phyloP scores from a whole-genome alignment of 2,113 vertebrate species.

The Heloderma charlesbogerti region DNA sequence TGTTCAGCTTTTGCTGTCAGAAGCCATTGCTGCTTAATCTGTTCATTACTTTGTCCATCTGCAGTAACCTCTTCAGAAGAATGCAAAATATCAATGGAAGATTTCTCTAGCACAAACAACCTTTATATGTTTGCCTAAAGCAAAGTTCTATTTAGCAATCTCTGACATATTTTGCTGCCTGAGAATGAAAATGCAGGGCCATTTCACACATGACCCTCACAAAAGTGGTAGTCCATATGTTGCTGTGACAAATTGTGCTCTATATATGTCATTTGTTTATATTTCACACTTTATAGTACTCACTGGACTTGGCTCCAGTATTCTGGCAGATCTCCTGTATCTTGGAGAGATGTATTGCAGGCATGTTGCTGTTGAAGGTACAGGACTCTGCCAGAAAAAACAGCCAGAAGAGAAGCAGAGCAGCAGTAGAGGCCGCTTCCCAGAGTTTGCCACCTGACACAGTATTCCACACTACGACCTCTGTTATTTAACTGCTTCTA shows the following conservation, averaged over 20 bases:
- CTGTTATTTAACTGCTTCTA: background rate
- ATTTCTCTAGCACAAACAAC: background rate
- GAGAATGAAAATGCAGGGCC: background rate
- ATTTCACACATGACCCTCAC: background rate
- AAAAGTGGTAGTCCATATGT: background rate
- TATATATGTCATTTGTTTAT: background rate
- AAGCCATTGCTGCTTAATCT: conserved; percentile 18
- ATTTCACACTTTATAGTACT: background rate
- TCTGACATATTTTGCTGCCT: background rate
- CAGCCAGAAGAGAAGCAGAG: background rate
- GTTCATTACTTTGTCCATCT: background rate
- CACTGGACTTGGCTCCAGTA: background rate
- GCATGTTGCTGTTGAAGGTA: background rate
- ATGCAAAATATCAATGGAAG: conserved; percentile 18
- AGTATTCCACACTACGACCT: background rate
- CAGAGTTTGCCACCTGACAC: background rate
- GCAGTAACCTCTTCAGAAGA: conserved; percentile 29
- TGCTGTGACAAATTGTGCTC: background rate
- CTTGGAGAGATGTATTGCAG: background rate
- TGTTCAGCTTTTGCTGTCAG: conserved; percentile 7
- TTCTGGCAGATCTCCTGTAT: background rate
- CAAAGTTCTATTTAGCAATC: background rate
- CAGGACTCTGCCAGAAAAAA: background rate
- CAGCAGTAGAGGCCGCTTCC: background rate
- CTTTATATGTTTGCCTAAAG: background rate